phyloP scores from a whole-genome alignment of 2,113 vertebrate genomes.

The Pterocles burchelli region DNA sequence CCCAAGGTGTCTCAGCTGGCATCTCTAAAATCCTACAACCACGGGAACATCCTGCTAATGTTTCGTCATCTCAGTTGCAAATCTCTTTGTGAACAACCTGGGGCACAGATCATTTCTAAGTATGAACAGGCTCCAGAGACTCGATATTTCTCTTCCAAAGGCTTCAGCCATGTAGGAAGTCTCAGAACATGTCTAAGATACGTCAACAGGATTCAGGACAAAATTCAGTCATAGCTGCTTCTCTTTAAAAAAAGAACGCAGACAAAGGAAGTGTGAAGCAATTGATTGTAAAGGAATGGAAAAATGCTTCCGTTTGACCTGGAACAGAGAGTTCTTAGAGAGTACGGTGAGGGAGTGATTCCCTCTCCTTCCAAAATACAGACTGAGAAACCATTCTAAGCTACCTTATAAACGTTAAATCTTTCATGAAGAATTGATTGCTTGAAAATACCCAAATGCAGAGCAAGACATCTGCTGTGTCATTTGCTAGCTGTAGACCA shows the following conservation, averaged over 20 bases:
- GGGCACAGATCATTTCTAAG: not conserved
- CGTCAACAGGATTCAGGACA: not conserved
- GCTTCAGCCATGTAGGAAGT: not conserved
- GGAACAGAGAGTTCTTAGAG: not conserved
- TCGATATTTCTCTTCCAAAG: not conserved
- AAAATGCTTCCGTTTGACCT: not conserved
- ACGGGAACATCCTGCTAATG: not conserved
- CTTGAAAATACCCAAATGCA: not conserved
- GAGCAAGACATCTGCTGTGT: not conserved
- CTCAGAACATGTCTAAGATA: not conserved
- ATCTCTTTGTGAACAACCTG: not conserved
- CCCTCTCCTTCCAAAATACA: not conserved
- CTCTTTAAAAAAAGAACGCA: not conserved
- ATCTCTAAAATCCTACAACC: not conserved
- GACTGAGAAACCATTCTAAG: not conserved
- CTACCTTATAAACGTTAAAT: not conserved
- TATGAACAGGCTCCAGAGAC: not conserved
- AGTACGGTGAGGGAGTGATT: not conserved
- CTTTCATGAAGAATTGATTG: not conserved
- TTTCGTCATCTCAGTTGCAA: not conserved
- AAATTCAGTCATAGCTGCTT: not conserved
- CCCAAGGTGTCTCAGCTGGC: not conserved
- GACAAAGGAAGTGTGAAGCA: not conserved
- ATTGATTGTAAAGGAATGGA: not conserved
- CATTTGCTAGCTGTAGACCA: not conserved